Conservation (phyloP, 2,888 invertebrate species). For the Autographa gamma region DNA sequence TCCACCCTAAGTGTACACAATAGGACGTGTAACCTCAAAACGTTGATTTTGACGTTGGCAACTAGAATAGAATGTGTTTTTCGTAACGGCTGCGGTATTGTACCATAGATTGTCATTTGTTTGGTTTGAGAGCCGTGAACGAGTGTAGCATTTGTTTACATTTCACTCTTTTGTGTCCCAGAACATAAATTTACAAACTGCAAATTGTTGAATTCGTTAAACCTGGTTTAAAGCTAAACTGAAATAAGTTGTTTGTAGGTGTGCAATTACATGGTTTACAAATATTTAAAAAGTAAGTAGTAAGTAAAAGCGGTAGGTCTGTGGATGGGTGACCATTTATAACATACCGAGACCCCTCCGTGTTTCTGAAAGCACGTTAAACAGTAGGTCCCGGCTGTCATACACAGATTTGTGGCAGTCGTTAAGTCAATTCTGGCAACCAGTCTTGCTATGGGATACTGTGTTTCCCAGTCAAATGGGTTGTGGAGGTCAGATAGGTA, state of each 20-base stretch:
- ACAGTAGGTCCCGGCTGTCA: too few relatives aligned
- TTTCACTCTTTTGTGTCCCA: background rate
- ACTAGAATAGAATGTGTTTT: conserved; percentile 24
- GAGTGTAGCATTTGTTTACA: background rate
- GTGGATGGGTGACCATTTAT: too few relatives aligned
- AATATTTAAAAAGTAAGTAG: too few relatives aligned
- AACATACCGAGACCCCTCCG: too few relatives aligned
- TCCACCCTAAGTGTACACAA: conserved; percentile 33
- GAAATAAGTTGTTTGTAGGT: background rate
- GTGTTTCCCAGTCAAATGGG: too few relatives aligned
- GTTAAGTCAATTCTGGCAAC: too few relatives aligned
- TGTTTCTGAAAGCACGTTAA: too few relatives aligned
- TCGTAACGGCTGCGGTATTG: conserved; percentile 8
- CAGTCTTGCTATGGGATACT: too few relatives aligned
- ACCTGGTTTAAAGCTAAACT: background rate
- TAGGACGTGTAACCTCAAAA: conserved; percentile 36
- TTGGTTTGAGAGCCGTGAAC: conserved; percentile 5
- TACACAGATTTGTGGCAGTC: too few relatives aligned
- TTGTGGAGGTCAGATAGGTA: too few relatives aligned
- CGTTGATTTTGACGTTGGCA: conserved; percentile 42
- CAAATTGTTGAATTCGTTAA: background rate
- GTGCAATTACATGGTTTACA: too few relatives aligned
- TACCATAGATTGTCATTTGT: conserved; percentile 10
- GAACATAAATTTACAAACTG: background rate
- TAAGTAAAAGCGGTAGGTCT: too few relatives aligned